Evolutionary conservation across 2,797 vertebrate genomes (phyloP).

Genomic region (Aplochiton taeniatus): DNA sequence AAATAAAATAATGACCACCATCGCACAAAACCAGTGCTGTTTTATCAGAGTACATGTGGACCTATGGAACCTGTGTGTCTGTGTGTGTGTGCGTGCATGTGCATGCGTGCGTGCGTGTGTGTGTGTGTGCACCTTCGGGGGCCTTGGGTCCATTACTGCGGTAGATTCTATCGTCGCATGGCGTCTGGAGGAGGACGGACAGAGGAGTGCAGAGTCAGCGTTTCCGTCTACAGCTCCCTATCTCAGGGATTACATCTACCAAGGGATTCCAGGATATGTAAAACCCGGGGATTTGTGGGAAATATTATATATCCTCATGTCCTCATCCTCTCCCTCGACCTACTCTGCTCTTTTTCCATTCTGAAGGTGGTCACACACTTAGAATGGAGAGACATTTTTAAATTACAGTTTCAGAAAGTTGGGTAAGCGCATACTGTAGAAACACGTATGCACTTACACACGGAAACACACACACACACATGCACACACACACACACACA

Average conservation of each 20-base stretch:
- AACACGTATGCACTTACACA: background rate
- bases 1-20: background rate
- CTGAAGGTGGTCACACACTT: too few species aligned
- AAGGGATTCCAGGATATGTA: constrained; percentile 9
- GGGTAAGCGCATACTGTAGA: background rate
- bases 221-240: constrained; percentile 1
- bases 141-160: background rate
- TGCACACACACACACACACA: background rate
- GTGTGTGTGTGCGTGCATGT: background rate
- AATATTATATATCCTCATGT: too few species aligned
- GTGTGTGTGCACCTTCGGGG: background rate
- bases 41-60: background rate
- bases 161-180: constrained; percentile 1
- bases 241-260: constrained; percentile 35
- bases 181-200: constrained; percentile 4
- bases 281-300: constrained; percentile 22
- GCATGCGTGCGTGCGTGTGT: background rate
- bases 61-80: background rate
- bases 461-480: background rate
- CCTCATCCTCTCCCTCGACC: too few species aligned
- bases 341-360: too few species aligned
- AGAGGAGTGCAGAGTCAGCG: constrained; percentile 26
- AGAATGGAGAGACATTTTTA: too few species aligned
- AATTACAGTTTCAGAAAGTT: background rate
- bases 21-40: background rate